Conservation (phyloP, 2,888 invertebrate species). For the Dysmachus trigonus region DNA sequence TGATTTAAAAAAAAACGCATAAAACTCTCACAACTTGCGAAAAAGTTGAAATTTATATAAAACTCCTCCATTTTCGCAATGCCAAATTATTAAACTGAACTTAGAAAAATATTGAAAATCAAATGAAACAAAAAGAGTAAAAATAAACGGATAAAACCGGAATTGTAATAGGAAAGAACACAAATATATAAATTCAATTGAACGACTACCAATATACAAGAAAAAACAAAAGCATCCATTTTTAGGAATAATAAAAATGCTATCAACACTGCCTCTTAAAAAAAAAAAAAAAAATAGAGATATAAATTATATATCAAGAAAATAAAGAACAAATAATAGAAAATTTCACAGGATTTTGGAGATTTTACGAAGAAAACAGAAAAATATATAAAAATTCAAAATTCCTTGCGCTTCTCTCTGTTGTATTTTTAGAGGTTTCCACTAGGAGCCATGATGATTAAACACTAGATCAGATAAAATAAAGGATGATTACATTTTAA, state of each 20-base stretch:
- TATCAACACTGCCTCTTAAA: conserved; percentile 27
- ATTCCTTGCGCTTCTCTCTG: neutral
- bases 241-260: conserved; percentile 1
- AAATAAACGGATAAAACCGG: neutral
- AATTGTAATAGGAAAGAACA: neutral
- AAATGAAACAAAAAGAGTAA: neutral
- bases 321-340: neutral
- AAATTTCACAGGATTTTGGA: neutral
- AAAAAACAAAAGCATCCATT: conserved; percentile 9
- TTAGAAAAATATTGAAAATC: neutral
- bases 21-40: neutral
- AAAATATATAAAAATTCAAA: neutral
- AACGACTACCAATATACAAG: neutral
- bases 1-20: neutral
- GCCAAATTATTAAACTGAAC: neutral
- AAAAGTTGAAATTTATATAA: neutral
- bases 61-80: neutral
- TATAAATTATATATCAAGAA: neutral
- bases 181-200: neutral
- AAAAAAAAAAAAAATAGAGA: too few species aligned
- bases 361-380: neutral
- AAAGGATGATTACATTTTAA: neutral
- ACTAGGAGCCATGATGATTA: neutral
- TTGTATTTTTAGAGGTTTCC: conserved; percentile 1
- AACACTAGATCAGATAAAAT: neutral